Evolutionary conservation across 2,113 vertebrate genomes (phyloP).

Genomic region (Actenoides hombroni): DNA sequence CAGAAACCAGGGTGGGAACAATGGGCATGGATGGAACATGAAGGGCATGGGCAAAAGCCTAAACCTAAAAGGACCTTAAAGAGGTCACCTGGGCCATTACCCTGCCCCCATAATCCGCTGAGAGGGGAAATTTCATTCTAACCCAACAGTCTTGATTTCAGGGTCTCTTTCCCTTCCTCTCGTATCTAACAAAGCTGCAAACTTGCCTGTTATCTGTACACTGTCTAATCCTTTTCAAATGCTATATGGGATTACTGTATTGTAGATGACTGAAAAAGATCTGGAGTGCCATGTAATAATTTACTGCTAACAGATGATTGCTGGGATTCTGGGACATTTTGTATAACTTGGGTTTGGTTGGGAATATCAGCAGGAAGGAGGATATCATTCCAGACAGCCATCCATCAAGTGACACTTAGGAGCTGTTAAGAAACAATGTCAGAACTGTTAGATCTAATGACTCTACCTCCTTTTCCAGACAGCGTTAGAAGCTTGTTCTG

Average conservation of each 20-base stretch:
- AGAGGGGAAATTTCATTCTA: neutral
- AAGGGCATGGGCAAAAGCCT: neutral
- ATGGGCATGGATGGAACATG: neutral
- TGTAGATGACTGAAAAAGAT: neutral
- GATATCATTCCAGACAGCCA: neutral
- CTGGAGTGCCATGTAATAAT: neutral
- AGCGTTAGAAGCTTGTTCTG: neutral
- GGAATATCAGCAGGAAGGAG: neutral
- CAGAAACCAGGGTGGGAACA: fast-evolving
- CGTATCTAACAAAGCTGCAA: neutral
- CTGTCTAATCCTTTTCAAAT: neutral
- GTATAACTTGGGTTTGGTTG: neutral
- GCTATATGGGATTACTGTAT: neutral
- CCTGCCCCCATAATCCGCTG: neutral
- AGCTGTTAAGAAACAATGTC: neutral
- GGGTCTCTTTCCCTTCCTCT: neutral
- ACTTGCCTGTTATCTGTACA: neutral
- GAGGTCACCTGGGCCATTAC: neutral
- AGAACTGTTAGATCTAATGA: neutral
- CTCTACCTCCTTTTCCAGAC: neutral
- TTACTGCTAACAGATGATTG: neutral
- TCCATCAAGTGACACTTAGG: neutral
- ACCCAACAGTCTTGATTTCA: neutral
- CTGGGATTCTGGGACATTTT: neutral
- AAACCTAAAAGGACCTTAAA: neutral